A percentile compares a stretch with the other conserved stretches of the same genome.
Evolutionary conservation across 2,888 invertebrate species (phyloP).

Genomic region (Drosophila pegasa): DNA sequence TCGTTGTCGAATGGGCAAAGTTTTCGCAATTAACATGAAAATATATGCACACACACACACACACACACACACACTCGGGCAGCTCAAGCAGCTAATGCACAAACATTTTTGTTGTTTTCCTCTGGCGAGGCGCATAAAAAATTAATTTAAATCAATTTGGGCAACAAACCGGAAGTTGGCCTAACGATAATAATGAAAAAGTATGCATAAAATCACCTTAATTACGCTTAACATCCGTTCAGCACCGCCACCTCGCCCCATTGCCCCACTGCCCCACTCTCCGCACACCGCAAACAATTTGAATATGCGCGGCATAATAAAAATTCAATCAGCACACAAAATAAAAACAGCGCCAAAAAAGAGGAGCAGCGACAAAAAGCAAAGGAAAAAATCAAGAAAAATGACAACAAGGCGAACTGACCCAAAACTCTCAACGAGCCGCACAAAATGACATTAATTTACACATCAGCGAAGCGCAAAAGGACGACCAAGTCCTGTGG

Average conservation of each 20-base stretch:
- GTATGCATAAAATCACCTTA: slow-evolving; percentile 78
- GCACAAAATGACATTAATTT: slow-evolving; percentile 78
- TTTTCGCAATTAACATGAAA: slow-evolving; percentile 74
- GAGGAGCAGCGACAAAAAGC: slow-evolving; percentile 29
- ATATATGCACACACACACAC: slow-evolving; percentile 27
- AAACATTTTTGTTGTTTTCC: slow-evolving; percentile 37
- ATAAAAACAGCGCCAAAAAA: slow-evolving; percentile 15
- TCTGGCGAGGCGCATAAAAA: slow-evolving; percentile 60
- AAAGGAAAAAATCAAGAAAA: slow-evolving; percentile 37
- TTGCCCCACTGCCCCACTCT: neutral
- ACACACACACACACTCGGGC: slow-evolving; percentile 11
- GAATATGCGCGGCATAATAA: slow-evolving; percentile 64
- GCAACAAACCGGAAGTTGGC: slow-evolving; percentile 47
- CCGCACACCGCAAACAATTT: slow-evolving; percentile 41
- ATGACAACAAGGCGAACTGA: slow-evolving; percentile 53
- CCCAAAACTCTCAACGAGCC: slow-evolving; percentile 67
- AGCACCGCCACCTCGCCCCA: neutral
- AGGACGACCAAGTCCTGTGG: slow-evolving; percentile 11
- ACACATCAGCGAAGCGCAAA: slow-evolving; percentile 75
- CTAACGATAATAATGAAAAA: slow-evolving; percentile 57
- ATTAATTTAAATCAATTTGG: slow-evolving; percentile 78
- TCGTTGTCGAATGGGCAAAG: slow-evolving; percentile 54
- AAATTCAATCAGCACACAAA: slow-evolving; percentile 73
- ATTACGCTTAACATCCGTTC: slow-evolving; percentile 68
- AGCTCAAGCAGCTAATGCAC: slow-evolving; percentile 9